Conservation (phyloP, 2,888 invertebrate species). For the Globia sparganii region DNA sequence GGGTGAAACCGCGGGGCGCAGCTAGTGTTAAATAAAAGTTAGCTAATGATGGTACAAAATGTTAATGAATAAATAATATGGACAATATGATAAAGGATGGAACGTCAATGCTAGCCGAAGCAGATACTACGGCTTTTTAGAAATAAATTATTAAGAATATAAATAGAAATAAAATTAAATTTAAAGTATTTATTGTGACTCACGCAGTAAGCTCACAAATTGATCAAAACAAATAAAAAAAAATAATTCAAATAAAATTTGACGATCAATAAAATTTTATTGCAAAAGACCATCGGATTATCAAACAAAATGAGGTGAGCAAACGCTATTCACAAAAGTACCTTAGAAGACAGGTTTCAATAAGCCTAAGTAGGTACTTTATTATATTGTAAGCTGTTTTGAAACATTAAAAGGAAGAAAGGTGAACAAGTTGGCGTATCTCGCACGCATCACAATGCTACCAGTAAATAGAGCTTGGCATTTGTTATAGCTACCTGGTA, state of each 20-base stretch:
- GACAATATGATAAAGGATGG: neutral
- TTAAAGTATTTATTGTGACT: neutral
- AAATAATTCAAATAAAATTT: neutral
- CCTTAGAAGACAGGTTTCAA: slow-evolving; percentile 34
- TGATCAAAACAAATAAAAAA: neutral
- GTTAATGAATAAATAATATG: neutral
- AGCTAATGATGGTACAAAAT: neutral
- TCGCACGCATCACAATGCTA: slow-evolving; percentile 81
- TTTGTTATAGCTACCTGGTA: slow-evolving; percentile 73
- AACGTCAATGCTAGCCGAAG: neutral
- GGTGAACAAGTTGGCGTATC: slow-evolving; percentile 81
- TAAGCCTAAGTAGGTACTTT: slow-evolving; percentile 50
- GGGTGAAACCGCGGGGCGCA: no score
- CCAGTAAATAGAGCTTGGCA: slow-evolving; percentile 84
- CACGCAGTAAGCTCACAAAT: neutral
- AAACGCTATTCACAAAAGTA: neutral
- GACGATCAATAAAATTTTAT: neutral
- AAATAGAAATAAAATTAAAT: neutral
- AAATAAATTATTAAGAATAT: neutral
- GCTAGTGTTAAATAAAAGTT: slow-evolving; percentile 9
- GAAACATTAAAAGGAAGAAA: slow-evolving; percentile 79
- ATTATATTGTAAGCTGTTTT: slow-evolving; percentile 62
- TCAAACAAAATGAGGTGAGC: neutral
- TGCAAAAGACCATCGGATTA: neutral
- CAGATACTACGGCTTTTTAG: neutral